Base-by-base conservation (phyloP, 2,888 invertebrate species). In the Atrina japonica region DNA sequence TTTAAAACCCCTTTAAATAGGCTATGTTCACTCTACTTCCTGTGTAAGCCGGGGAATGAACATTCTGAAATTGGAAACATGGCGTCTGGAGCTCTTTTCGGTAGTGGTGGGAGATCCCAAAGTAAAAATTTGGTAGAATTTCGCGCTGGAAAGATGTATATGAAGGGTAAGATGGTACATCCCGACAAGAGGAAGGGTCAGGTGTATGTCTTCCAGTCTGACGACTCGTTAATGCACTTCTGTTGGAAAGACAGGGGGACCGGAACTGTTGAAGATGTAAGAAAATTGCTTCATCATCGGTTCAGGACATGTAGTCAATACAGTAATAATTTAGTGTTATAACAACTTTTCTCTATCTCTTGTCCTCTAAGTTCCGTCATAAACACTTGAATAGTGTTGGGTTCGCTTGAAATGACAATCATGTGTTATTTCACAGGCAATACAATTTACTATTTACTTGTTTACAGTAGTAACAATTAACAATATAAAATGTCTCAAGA, bases 191-290 rank as follows among this genome's bases (percentile, higher is more conserved):
- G 98, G 85, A 99, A 99, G 92, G 99, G 99, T 5, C 92, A 96
- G 30, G 93, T 99, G 16, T 99, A 97, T 89, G 94, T 99, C 66
- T 96, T 97, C 89, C 99, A 99, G 91, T 96, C 97, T 63, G 98
- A 98, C 83, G 99, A 99, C 91, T 96, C 97, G 0, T 91, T 99
- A 68, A 98, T 99, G 95, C 99, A 99, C 92, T 98, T 99, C 90
- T 99, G 99, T 91, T 99, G 99, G 99, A 99, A 99, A 92, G 99
- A 99, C 92, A 94, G 99, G 56, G 95, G 95, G 52, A 94, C 95
- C 53, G 97, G 97, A 63, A 94, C 95, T 80, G 95, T 97, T 14
- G 99, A 99, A 92, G 99, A 99, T 91, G 94, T 94, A 90, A 91
- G 92, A 70, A 70, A 47, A 23, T 3, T 61, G 59, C 59, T 25